These are phyloP conservation scores for Pollenia amentaria DNA, from an alignment of 2,888 invertebrate genomes.

Conservation along the genomic window DNA sequence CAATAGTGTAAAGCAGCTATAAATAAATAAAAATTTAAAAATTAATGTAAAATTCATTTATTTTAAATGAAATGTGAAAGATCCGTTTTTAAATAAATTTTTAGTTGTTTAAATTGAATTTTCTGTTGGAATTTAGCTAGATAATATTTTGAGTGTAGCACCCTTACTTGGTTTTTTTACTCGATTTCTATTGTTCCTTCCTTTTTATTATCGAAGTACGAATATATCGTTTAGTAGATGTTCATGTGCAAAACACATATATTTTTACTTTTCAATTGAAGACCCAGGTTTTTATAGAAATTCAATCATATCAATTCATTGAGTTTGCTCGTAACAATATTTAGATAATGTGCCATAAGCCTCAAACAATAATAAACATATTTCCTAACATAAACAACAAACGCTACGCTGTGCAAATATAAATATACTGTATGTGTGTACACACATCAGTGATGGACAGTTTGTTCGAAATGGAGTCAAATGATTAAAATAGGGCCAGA, in stretches of 20 bases:
- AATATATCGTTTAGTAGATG: constrained; percentile 6
- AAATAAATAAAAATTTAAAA: too few species aligned
- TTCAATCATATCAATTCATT: constrained; percentile 59
- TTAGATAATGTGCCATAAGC: constrained; percentile 67
- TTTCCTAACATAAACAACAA: constrained; percentile 40
- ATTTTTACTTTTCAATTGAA: neutral
- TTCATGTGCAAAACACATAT: constrained; percentile 11
- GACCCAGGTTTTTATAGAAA: constrained; percentile 31
- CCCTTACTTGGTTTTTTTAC: too few species aligned
- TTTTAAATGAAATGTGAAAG: too few species aligned
- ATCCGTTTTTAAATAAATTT: too few species aligned
- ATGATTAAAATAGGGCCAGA: too few species aligned
- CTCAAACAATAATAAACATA: constrained; percentile 63
- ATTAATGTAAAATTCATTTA: too few species aligned
- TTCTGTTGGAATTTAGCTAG: too few species aligned
- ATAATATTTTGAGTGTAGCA: too few species aligned
- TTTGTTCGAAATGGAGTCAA: too few species aligned
- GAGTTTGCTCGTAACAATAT: constrained; percentile 61
- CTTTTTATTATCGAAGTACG: neutral
- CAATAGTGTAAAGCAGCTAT: too few species aligned
- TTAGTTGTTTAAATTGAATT: too few species aligned
- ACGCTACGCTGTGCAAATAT: neutral
- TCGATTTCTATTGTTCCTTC: neutral
- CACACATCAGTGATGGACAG: neutral
- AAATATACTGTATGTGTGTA: neutral